Evolutionary conservation across 2,113 vertebrate genomes (phyloP).

Genomic region (Mola mola): DNA sequence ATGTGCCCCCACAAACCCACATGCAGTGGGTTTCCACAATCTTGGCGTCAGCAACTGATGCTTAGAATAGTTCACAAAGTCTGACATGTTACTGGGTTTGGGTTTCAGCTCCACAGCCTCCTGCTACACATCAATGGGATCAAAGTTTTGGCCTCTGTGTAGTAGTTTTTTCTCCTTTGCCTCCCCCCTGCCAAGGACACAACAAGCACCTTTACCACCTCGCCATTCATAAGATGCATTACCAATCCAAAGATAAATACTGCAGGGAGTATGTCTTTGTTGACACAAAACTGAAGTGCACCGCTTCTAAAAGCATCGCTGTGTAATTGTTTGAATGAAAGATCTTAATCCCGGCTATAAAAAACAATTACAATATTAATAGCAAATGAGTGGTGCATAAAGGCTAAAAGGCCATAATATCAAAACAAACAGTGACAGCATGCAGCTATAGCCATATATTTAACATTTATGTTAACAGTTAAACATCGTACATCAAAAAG

Average conservation of each 20-base stretch:
- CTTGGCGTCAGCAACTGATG: slow-evolving; percentile 83
- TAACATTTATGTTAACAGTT: slow-evolving; percentile 31
- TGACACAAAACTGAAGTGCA: slow-evolving; percentile 23
- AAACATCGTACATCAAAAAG: slow-evolving; percentile 48
- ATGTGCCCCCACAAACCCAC: slow-evolving; percentile 58
- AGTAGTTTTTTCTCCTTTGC: slow-evolving; percentile 53
- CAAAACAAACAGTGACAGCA: slow-evolving; percentile 19
- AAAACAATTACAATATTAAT: slow-evolving; percentile 20
- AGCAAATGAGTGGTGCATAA: slow-evolving; percentile 6
- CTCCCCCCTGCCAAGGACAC: slow-evolving; percentile 57
- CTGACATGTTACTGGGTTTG: slow-evolving; percentile 82
- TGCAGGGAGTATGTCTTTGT: slow-evolving; percentile 41
- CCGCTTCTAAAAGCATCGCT: slow-evolving; percentile 20
- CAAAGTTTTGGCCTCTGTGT: slow-evolving; percentile 61
- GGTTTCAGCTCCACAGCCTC: slow-evolving; percentile 81
- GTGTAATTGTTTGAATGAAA: slow-evolving; percentile 18
- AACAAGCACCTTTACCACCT: slow-evolving; percentile 55
- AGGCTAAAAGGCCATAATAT: slow-evolving; percentile 5
- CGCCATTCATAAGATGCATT: slow-evolving; percentile 55
- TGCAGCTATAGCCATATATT: slow-evolving; percentile 47
- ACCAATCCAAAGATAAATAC: slow-evolving; percentile 46
- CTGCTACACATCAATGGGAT: slow-evolving; percentile 82
- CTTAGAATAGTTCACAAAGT: slow-evolving; percentile 87
- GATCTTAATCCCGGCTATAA: slow-evolving; percentile 1
- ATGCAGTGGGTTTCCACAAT: too few relatives aligned